Evolutionary conservation across 2,113 vertebrate genomes (phyloP), one percentile per base, ranked within the genome.

Genomic region (Lepisosteus oculatus): DNA sequence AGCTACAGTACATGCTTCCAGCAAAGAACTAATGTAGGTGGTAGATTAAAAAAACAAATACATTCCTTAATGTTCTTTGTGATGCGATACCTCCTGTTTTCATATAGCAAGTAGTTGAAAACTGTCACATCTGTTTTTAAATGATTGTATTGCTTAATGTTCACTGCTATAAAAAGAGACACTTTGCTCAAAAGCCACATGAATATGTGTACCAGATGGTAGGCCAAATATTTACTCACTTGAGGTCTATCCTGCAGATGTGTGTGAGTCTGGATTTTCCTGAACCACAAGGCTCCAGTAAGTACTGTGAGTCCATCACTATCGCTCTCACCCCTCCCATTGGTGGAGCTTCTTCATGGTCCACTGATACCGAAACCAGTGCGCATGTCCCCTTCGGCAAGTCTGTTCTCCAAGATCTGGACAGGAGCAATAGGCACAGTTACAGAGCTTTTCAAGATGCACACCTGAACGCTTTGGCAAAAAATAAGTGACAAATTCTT

Each of bases 181-280:
- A 29, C 17, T 29, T 29, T 29, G 17, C 17, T 29, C 17, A 29
- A 29, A 29, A 29, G 17, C 17, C 11, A 54, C 57, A 63, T 14
- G 17, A 3, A 11, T 7, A n/a, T 8, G 11, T 29, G 81, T 0
- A 81, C 43, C 78, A 70, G 6, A 64, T 7, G 17, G 13, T 8
- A 7, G 45, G 29, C 13, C 6, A 11, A 3, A 68, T 11, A 57
- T 64, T 43, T 68, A 90, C 94, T 95, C 87, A 99, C 97, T 94
- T 99, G 3, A 98, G 86, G 85, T 99, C 97, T 67, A 87, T 86
- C 89, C 97, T 94, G 89, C 95, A 97, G 89, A 98, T 90, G 75
- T 97, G 96, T 29, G 97, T 98, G 64, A 99, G 91, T 74, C 96
- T 91, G 62, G 97, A 97, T 81, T 98, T 99, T 72, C 97, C 97